These are phyloP conservation scores for Ophraella communa DNA, from an alignment of 2,888 invertebrate species.

Conservation along the genomic window DNA sequence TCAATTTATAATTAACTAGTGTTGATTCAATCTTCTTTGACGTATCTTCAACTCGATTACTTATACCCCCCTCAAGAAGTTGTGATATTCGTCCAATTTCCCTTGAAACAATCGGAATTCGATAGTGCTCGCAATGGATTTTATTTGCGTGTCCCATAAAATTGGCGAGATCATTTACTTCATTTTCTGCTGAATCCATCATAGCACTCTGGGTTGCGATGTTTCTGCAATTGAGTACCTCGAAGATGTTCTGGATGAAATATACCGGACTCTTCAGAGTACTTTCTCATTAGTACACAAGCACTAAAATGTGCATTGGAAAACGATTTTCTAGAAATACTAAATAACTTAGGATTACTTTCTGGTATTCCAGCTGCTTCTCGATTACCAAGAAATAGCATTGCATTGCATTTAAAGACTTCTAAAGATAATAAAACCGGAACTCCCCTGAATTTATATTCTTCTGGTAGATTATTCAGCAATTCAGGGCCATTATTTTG, in stretches of 20 bases:
- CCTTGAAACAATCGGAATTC: slow-evolving; percentile 5
- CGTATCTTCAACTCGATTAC: neutral
- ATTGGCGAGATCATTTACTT: slow-evolving; percentile 7
- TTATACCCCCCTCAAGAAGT: neutral
- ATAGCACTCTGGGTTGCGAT: slow-evolving; percentile 9
- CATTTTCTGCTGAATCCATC: slow-evolving; percentile 2
- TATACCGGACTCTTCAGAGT: slow-evolving; percentile 23
- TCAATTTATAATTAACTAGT: neutral
- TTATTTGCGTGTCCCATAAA: slow-evolving; percentile 10
- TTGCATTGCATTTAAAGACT: slow-evolving; percentile 1
- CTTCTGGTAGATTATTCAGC: neutral
- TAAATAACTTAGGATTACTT: slow-evolving; percentile 26
- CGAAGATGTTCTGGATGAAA: neutral
- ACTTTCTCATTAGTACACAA: slow-evolving; percentile 37
- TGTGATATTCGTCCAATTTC: slow-evolving; percentile 7
- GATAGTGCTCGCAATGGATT: slow-evolving; percentile 5
- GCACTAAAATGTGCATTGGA: slow-evolving; percentile 33
- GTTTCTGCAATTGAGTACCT: slow-evolving; percentile 15
- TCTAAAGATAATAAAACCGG: slow-evolving; percentile 11
- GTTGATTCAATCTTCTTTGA: neutral
- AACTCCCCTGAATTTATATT: neutral
- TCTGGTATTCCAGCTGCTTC: slow-evolving; percentile 16
- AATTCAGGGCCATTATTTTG: neutral
- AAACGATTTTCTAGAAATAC: slow-evolving; percentile 8
- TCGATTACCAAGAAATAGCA: slow-evolving; percentile 15